These are phyloP conservation scores for Aphelocoma californica DNA, from an alignment of 2,797 vertebrate species.

Conservation along the genomic window DNA sequence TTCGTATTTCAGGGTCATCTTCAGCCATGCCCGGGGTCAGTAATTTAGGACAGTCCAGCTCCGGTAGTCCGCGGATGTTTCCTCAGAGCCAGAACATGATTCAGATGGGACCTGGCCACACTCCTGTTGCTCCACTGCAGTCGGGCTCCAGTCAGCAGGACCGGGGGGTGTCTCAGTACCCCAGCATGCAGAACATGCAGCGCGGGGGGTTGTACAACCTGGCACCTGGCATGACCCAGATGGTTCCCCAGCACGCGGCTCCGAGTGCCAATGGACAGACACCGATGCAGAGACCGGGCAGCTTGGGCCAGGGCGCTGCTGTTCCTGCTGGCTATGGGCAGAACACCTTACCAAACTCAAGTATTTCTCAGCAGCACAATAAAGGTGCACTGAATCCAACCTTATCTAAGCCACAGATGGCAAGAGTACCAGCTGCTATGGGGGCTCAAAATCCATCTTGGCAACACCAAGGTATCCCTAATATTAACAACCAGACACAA, in stretches of 20 bases:
- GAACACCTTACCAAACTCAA: constrained; percentile 79
- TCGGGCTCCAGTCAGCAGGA: constrained; percentile 82
- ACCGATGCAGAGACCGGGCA: constrained; percentile 81
- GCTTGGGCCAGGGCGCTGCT: constrained; percentile 67
- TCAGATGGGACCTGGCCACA: constrained; percentile 83
- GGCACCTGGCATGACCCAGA: constrained; percentile 72
- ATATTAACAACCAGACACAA: constrained; percentile 78
- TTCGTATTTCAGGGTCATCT: constrained; percentile 80
- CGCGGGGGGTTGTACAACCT: constrained; percentile 85
- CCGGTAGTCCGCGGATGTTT: constrained; percentile 87
- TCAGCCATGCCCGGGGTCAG: constrained; percentile 82
- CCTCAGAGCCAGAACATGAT: constrained; percentile 88
- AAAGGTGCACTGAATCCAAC: constrained; percentile 83
- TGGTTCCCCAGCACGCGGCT: constrained; percentile 79
- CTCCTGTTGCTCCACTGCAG: constrained; percentile 76
- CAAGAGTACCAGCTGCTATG: constrained; percentile 83
- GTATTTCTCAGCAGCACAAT: constrained; percentile 82
- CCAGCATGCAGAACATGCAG: constrained; percentile 82
- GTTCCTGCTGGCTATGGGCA: constrained; percentile 84
- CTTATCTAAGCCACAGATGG: constrained; percentile 84
- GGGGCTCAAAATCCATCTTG: constrained; percentile 82
- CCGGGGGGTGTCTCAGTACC: constrained; percentile 81
- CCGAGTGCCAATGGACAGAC: constrained; percentile 74
- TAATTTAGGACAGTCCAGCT: constrained; percentile 82
- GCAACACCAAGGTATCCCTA: constrained; percentile 84